These are phyloP conservation scores for Lepilemur septentrionalis DNA, from an alignment of 2,797 vertebrate genomes.

Conservation along the genomic window DNA sequence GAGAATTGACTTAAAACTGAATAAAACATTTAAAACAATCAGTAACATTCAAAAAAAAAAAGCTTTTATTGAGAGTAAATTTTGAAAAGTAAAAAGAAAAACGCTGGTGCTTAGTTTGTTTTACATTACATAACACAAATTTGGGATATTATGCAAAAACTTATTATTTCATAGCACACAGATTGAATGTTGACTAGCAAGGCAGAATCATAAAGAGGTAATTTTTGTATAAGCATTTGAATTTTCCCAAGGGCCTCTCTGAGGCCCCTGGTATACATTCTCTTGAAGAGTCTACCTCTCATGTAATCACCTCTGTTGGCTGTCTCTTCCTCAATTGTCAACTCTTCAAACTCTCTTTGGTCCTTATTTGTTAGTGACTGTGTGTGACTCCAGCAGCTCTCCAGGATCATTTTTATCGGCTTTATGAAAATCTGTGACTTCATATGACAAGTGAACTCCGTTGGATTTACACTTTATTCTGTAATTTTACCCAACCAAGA, in stretches of 20 bases:
- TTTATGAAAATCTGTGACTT: neutral
- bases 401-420: neutral
- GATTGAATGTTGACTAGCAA: neutral
- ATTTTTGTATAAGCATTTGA: neutral
- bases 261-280: neutral
- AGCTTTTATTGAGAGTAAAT: neutral
- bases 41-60: neutral
- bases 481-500: neutral
- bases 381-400: neutral
- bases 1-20: neutral
- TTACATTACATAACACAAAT: neutral
- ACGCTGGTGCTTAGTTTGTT: neutral
- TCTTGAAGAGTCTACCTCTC: neutral
- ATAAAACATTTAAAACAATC: neutral
- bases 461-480: neutral
- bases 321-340: neutral
- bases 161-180: neutral
- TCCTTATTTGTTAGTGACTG: neutral
- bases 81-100: neutral
- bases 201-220: neutral
- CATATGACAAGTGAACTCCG: neutral
- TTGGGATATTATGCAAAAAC: neutral
- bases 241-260: neutral
- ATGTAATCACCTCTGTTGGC: neutral
- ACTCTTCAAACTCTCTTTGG: neutral